phyloP scores from a whole-genome alignment of 2,888 invertebrate species.

The Tillus elongatus region DNA sequence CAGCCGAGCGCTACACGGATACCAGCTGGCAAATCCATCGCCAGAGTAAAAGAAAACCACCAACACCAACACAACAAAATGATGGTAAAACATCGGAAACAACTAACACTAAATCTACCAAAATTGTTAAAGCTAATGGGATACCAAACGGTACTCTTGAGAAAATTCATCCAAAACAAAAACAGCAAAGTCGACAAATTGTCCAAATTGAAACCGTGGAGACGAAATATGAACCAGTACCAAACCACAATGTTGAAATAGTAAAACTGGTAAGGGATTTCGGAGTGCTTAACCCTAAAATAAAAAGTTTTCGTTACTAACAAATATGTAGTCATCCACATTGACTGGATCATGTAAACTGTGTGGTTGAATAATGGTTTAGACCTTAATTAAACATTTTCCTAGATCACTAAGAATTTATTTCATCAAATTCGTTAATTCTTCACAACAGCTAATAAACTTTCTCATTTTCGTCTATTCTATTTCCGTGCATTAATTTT shows the following conservation, averaged over 20 bases:
- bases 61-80: constrained; percentile 12
- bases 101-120: constrained; percentile 6
- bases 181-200: constrained; percentile 17
- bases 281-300: too few species aligned
- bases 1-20: constrained; percentile 60
- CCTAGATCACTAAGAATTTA: too few species aligned
- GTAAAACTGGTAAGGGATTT: constrained; percentile 36
- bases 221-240: constrained; percentile 31
- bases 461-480: too few species aligned
- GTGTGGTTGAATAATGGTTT: too few species aligned
- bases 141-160: constrained; percentile 11
- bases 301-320: too few species aligned
- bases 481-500: too few species aligned
- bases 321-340: too few species aligned
- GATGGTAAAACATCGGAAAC: constrained; percentile 2
- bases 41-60: constrained; percentile 42
- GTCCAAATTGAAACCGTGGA: constrained; percentile 37
- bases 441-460: too few species aligned
- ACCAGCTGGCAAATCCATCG: constrained; percentile 67
- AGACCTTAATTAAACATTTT: too few species aligned
- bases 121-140: constrained; percentile 16
- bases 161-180: constrained; percentile 14
- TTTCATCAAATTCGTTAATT: too few species aligned
- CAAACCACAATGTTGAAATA: constrained; percentile 29
- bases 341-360: too few species aligned